Evolutionary conservation across 2,888 invertebrate species (phyloP).

Genomic region (Leucophenga maculata): DNA sequence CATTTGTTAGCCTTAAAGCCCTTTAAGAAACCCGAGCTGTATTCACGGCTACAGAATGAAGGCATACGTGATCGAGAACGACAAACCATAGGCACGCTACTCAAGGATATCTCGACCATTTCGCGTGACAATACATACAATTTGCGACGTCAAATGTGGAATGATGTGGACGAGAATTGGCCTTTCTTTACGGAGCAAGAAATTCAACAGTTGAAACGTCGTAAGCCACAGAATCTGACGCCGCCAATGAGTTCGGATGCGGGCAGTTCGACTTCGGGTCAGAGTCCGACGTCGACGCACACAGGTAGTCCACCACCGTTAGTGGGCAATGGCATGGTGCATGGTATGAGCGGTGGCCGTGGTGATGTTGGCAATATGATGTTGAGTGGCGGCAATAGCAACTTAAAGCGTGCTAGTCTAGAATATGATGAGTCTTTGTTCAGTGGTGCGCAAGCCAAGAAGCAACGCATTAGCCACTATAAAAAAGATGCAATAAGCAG

Average conservation of each 20-base stretch:
- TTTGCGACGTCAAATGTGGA: conserved; percentile 89
- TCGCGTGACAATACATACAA: conserved; percentile 90
- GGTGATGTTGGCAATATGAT: conserved; percentile 59
- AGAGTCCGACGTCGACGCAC: conserved; percentile 83
- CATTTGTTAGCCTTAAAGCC: conserved; percentile 94
- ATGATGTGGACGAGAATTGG: conserved; percentile 95
- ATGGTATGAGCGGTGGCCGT: neutral
- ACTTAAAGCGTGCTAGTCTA: conserved; percentile 73
- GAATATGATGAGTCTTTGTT: conserved; percentile 76
- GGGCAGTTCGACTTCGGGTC: conserved; percentile 83
- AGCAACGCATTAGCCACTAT: conserved; percentile 90
- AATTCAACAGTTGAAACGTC: conserved; percentile 87
- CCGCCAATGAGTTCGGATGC: conserved; percentile 90
- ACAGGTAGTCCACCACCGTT: conserved; percentile 82
- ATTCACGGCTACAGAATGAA: conserved; percentile 86
- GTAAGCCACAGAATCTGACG: conserved; percentile 92
- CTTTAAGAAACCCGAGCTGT: conserved; percentile 93
- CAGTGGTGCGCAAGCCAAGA: conserved; percentile 74
- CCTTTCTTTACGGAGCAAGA: conserved; percentile 94
- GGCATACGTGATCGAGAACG: conserved; percentile 89
- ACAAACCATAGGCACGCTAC: conserved; percentile 81
- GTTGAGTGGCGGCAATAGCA: conserved; percentile 38
- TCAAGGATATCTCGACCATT: conserved; percentile 85
- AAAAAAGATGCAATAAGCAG: conserved; percentile 73
- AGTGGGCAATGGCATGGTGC: conserved; percentile 61